Evolutionary conservation across 2,113 vertebrate species (phyloP).

Genomic region (Heterochromis multidens): DNA sequence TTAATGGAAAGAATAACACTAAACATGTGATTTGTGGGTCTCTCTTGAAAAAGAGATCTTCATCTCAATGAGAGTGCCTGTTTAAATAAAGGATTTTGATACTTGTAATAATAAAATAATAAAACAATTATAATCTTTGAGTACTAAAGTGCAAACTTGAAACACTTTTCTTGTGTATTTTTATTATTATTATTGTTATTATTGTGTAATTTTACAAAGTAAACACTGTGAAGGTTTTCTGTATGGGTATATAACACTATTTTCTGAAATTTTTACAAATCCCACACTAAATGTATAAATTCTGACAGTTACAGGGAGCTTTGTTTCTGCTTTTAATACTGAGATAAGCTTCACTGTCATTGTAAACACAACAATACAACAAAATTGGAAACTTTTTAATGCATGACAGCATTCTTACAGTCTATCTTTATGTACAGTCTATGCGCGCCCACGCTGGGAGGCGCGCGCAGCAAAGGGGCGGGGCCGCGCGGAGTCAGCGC

Average conservation of each 20-base stretch:
- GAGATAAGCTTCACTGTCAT: neutral
- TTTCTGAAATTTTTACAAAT: neutral
- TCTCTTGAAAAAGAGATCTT: neutral
- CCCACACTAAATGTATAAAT: neutral
- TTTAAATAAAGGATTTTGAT: too few relatives aligned
- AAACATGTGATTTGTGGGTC: neutral
- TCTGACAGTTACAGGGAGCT: neutral
- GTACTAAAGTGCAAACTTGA: neutral
- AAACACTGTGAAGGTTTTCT: neutral
- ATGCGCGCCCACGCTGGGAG: neutral
- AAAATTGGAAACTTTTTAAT: neutral
- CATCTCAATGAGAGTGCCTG: neutral
- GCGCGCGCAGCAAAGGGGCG: slow-evolving; percentile 61
- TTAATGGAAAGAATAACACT: neutral
- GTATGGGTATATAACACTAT: neutral
- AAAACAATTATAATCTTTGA: neutral
- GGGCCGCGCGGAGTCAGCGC: slow-evolving; percentile 49
- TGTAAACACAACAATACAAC: neutral
- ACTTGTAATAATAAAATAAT: too few relatives aligned
- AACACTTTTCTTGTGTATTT: neutral
- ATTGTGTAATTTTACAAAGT: too few relatives aligned
- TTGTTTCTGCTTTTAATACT: neutral
- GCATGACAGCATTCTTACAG: neutral
- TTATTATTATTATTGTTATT: too few relatives aligned
- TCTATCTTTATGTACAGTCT: neutral